Base-by-base conservation (phyloP, 2,888 invertebrate genomes). In the Diadromus collaris region DNA sequence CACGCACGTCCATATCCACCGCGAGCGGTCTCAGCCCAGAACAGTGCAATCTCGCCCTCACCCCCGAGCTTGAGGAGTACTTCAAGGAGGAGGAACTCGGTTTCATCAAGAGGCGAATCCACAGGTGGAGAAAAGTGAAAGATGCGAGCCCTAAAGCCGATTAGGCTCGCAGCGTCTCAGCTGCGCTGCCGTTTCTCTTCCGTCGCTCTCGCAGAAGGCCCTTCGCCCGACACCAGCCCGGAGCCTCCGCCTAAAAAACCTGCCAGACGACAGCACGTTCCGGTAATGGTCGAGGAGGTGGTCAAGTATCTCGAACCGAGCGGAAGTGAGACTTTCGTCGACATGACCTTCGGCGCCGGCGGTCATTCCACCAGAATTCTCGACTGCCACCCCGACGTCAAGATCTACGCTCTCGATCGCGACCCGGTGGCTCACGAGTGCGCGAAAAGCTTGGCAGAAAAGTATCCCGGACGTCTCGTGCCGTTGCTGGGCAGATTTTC, bases 271-370 rank as follows among this genome's bases (percentile, higher is more conserved):
- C 78, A 77, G n/a, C 97, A 97, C 88, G 92, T 92, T 51, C 97
- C 97, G 29, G 97, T 97, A 4, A 94, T 97, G 94, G 91, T 93
- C 58, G 91, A 94, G 79, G 95, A 96, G 91, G 94, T 95, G 0
- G 88, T 96, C 61, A 91, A 94, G 74, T 94, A 94, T 88, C 90
- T 97, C 64, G 93, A 95, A 82, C 94, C 95, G 1, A 89, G 91
- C 79, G 90, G 93, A 54, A 91, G 93, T 77, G 94, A 95, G 90
- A 91, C 93, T 6, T 94, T 96, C 83, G 92, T 99, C 81, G 99
- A 99, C 88, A 97, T 98, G 97, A 99, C 99, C 16, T 99, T 98
- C 92, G 98, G 99, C 34, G 96, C 96, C 27, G 99, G 99, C 7
- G 98, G 98, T 0, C 99, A 99, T 88, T 94, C 96, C 10, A 93